These are phyloP conservation scores for Drosophila sucinea DNA, from an alignment of 1,140 invertebrate species.

Conservation along the genomic window DNA sequence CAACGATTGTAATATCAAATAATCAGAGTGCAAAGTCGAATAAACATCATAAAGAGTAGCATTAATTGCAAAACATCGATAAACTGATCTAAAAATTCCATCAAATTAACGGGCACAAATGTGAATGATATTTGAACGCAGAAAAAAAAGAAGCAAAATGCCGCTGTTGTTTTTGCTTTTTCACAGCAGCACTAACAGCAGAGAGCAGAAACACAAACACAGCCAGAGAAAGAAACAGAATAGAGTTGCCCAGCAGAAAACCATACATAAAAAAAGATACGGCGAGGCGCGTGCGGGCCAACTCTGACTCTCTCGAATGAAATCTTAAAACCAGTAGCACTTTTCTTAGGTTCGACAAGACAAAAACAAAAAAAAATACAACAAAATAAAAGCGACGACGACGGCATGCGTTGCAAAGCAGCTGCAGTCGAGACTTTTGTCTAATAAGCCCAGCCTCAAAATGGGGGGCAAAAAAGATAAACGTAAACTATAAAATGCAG, in stretches of 20 bases:
- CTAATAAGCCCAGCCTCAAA: constrained; percentile 66
- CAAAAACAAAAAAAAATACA: constrained; percentile 41
- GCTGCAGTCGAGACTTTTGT: constrained; percentile 51
- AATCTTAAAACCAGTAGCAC: constrained; percentile 78
- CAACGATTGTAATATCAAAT: too few species aligned
- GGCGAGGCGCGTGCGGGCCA: constrained; percentile 49
- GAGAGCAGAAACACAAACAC: constrained; percentile 42
- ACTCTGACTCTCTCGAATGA: constrained; percentile 50
- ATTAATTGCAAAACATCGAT: too few species aligned
- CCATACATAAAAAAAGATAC: constrained; percentile 31
- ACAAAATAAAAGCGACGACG: constrained; percentile 12
- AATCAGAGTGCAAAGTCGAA: too few species aligned
- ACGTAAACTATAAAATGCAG: constrained; percentile 49
- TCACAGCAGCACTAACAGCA: background rate
- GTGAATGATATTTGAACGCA: constrained; percentile 65
- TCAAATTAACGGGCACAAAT: constrained; percentile 22
- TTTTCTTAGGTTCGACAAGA: constrained; percentile 69
- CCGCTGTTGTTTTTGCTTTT: constrained; percentile 34
- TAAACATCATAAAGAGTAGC: too few species aligned
- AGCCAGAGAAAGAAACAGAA: constrained; percentile 45
- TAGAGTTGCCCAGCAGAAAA: constrained; percentile 20
- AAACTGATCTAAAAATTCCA: constrained; percentile 6
- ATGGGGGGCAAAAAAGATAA: constrained; percentile 46
- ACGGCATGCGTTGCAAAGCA: constrained; percentile 18
- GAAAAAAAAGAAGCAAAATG: constrained; percentile 63